phyloP scores from a whole-genome alignment of 2,113 vertebrate species.

The Emydocephalus ijimae region DNA sequence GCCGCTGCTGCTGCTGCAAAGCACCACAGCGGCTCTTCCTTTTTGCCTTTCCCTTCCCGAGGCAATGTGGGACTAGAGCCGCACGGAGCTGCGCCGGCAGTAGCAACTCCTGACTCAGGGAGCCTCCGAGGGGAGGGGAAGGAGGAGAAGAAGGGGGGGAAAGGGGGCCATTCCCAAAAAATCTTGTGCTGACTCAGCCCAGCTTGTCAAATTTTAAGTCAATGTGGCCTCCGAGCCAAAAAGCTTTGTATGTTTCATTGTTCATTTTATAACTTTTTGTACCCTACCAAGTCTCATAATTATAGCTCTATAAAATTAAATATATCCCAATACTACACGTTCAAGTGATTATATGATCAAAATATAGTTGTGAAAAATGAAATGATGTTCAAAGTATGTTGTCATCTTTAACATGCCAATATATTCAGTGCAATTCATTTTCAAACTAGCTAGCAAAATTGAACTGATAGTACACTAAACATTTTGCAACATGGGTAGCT shows the following conservation, averaged over 20 bases:
- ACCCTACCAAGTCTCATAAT: background rate
- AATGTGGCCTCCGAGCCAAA: too few species aligned
- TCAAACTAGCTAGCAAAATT: background rate
- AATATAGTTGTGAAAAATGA: background rate
- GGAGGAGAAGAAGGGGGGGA: too few species aligned
- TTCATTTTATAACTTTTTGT: background rate
- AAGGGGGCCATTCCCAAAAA: too few species aligned
- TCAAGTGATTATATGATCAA: background rate
- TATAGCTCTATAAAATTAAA: background rate
- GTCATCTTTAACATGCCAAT: background rate
- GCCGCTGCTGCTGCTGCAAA: too few species aligned
- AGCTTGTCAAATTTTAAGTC: too few species aligned
- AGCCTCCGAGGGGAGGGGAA: too few species aligned
- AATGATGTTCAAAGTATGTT: background rate
- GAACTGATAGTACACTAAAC: background rate
- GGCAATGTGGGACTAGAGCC: too few species aligned
- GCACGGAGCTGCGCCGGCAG: too few species aligned
- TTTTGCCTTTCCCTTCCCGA: too few species aligned
- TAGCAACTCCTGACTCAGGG: too few species aligned
- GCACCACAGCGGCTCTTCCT: too few species aligned
- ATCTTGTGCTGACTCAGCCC: too few species aligned
- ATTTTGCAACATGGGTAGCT: background rate
- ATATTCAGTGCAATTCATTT: background rate
- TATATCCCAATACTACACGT: background rate
- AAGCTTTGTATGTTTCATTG: background rate